phyloP scores from a whole-genome alignment of 1,140 invertebrate species.

The Cyclina sinensis region DNA sequence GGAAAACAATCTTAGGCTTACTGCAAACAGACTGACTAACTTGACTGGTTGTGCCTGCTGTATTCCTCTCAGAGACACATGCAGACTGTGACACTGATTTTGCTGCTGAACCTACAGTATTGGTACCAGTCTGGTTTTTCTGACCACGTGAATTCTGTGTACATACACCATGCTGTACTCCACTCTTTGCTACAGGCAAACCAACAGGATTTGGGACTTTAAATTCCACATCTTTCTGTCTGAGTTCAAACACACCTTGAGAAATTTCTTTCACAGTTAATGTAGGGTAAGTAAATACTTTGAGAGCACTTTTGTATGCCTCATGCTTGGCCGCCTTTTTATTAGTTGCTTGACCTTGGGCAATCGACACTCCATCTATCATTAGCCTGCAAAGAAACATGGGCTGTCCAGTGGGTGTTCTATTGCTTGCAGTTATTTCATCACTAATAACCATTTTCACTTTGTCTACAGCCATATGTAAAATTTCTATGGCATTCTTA shows the following conservation, averaged over 20 bases:
- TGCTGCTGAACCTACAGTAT: no score
- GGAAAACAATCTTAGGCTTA: slow-evolving; percentile 72
- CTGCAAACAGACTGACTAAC: neutral
- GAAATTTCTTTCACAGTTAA: slow-evolving; percentile 71
- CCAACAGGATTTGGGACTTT: slow-evolving; percentile 4
- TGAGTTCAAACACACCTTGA: slow-evolving; percentile 63
- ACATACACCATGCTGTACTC: neutral
- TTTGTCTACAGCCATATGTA: slow-evolving; percentile 73
- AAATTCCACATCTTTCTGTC: slow-evolving; percentile 64
- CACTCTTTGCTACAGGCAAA: neutral
- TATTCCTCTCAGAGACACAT: neutral
- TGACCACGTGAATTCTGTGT: neutral
- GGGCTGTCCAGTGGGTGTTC: slow-evolving; percentile 32
- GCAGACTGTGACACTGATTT: neutral
- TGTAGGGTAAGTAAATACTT: slow-evolving; percentile 70
- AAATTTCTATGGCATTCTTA: slow-evolving; percentile 60
- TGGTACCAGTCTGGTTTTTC: neutral
- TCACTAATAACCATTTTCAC: slow-evolving; percentile 63
- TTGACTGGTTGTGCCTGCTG: neutral
- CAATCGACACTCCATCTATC: slow-evolving; percentile 71
- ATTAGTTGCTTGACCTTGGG: slow-evolving; percentile 64
- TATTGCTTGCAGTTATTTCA: slow-evolving; percentile 16
- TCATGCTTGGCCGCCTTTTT: slow-evolving; percentile 79
- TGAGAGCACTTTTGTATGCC: slow-evolving; percentile 77
- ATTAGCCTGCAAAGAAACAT: slow-evolving; percentile 72